Evolutionary conservation across 2,113 vertebrate species (phyloP), one percentile per base, ranked within the genome.

Genomic region (Salvelinus alpinus): DNA sequence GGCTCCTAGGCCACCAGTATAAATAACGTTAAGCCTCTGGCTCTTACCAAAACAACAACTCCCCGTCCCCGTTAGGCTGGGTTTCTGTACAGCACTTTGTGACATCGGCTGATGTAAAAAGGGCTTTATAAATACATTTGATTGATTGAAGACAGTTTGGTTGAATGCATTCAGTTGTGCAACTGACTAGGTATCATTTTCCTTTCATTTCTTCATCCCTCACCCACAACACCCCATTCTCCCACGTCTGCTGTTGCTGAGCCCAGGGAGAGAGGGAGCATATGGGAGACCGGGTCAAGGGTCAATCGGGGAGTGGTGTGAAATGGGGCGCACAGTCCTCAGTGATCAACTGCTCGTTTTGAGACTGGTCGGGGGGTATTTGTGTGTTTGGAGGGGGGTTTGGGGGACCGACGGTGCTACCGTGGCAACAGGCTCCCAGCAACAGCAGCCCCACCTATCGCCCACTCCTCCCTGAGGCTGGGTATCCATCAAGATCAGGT

Each of bases 271-370:
- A 69, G 75, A 54, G 7, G 79, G 62, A 80, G 70, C 85, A 89
- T 83, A 87, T 84, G 86, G 85, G 66, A 67, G 65, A 66, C 11
- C 11, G 72, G 85, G 79, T 82, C 82, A 88, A 38, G 76, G 83
- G 79, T 87, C 75, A 74, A 18, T 13, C n/a, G 0, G 4, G 29
- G 38, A 77, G 73, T 76, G 73, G 71, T 72, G 25, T 73, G 66
- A 68, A 75, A 78, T n/a, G 60, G 48, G 76, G 22, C 60, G 47
- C 22, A 38, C 34, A 11, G 34, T 76, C 66, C 73, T 64, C 73
- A n/a, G 31, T 4, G 18, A 83, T 76, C 71, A 69, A 79, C 44
- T 66, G 72, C 80, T 80, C 74, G 51, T 66, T 86, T 80, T 70
- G 64, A 64, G 12, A 31, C 38, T 44, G 38, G 9, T 44, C 9